Conservation (phyloP, 1,140 invertebrate species). For the Thaumatotibia leucotreta region DNA sequence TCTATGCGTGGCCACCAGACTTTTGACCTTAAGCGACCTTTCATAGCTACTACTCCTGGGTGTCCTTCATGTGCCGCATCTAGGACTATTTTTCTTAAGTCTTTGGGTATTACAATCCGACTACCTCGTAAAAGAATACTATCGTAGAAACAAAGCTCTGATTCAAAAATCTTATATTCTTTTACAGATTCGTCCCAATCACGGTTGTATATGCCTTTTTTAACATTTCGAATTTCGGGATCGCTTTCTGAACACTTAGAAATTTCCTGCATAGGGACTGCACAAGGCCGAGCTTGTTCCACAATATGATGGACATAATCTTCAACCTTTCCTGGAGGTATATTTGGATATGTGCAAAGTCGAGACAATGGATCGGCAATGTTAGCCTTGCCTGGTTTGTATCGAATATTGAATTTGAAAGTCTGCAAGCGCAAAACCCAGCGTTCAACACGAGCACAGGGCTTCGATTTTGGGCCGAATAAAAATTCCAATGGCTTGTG, state of each 20-base stretch:
- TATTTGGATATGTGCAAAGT: neutral
- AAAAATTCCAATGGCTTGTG: slow-evolving; percentile 47
- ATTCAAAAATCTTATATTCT: neutral
- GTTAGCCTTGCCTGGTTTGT: slow-evolving; percentile 8
- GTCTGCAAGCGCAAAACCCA: neutral
- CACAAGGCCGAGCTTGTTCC: neutral
- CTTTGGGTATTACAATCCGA: slow-evolving; percentile 28
- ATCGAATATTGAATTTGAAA: neutral
- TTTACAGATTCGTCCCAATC: neutral
- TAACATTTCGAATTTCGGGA: neutral
- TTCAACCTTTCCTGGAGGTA: neutral
- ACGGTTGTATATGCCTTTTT: neutral
- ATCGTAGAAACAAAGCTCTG: neutral
- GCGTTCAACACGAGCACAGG: slow-evolving; percentile 22
- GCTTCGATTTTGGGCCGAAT: slow-evolving; percentile 32
- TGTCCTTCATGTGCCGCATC: slow-evolving; percentile 50
- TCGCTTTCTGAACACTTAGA: neutral
- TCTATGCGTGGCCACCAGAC: slow-evolving; percentile 75
- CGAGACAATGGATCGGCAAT: slow-evolving; percentile 1
- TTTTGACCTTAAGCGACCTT: slow-evolving; percentile 66
- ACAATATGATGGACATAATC: slow-evolving; percentile 3
- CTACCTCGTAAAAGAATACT: neutral
- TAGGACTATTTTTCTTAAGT: slow-evolving; percentile 26
- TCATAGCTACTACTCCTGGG: slow-evolving; percentile 75
- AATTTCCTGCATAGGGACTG: neutral